Base-by-base conservation (phyloP, 1,140 invertebrate genomes). In the Dendroctonus valens region DNA sequence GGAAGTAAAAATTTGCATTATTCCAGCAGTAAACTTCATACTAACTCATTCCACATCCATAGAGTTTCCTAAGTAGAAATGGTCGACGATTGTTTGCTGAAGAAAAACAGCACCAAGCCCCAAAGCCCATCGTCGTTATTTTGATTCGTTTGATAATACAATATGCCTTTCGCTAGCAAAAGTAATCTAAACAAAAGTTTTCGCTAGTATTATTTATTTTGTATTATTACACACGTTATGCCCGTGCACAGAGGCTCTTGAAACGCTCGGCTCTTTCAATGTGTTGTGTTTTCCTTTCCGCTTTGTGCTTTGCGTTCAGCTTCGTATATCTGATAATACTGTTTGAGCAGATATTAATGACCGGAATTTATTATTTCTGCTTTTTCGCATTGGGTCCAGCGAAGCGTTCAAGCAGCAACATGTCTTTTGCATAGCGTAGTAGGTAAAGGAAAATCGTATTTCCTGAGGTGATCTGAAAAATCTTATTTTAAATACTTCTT, bases 131-230 rank as follows among this genome's bases (percentile, higher is more conserved):
- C 11, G 41, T 41, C 63, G 42, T 58, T 65, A 65, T 65, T 55
- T 55, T 55, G 53, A 55, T 55, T 55, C 53, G 53, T 65, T 65
- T 65, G 63, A 65, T 65, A 65, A 65, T 65, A 65, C 63, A 59
- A 55, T 65, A 65, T 52, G 63, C 50, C 52, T 58, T 65, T 58
- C 52, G 63, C 51, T 46, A 41, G 53, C 54, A 54, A 58, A 65
- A 65, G 63, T 65, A 65, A 65, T 58, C 63, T 65, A 65, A 55
- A 65, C 63, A 65, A 49, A 53, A 54, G 53, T 58, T 65, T 44
- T 52, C 63, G 53, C 63, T 49, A 65, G 63, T 46, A 41, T 50
- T 65, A 65, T 65, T 65, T 65, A 65, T 65, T 65, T 59, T 65
- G 63, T 55, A 55, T 55, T 55, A 55, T 55, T 55, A 37, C 53